Evolutionary conservation across 2,113 vertebrate genomes (phyloP).

Genomic region (Urocitellus parryii): DNA sequence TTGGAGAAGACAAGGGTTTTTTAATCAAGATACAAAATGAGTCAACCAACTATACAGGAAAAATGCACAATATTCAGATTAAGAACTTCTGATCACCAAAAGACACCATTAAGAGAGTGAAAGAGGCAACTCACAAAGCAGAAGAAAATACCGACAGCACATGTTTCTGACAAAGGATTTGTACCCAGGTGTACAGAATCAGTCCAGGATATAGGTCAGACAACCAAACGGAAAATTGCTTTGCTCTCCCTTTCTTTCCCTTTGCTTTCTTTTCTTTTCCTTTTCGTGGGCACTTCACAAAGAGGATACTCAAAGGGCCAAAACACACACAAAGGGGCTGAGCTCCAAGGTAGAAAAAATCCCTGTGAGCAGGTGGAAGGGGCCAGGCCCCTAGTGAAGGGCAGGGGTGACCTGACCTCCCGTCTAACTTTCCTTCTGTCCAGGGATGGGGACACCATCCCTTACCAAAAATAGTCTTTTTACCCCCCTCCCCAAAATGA

Average conservation of each 20-base stretch:
- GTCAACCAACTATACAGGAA: background rate
- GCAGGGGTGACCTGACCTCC: rapidly evolving
- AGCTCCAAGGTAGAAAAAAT: background rate
- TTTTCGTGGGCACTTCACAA: background rate
- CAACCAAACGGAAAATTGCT: background rate
- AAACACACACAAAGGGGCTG: background rate
- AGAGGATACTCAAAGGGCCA: background rate
- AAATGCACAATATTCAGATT: background rate
- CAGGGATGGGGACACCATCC: background rate
- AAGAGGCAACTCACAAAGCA: background rate
- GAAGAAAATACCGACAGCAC: background rate
- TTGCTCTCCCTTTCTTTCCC: background rate
- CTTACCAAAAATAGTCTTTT: background rate
- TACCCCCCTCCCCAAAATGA: background rate
- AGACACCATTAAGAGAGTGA: background rate
- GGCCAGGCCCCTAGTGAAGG: background rate
- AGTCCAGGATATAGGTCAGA: background rate
- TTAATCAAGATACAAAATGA: background rate
- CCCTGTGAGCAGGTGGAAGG: background rate
- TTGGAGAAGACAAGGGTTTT: background rate
- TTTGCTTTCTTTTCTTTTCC: background rate
- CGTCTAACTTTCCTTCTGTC: background rate
- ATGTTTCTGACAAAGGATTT: background rate
- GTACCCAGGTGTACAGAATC: background rate
- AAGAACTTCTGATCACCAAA: slow-evolving; percentile 17